These are phyloP conservation scores for Naja naja DNA, from an alignment of 2,113 vertebrate genomes.

Conservation along the genomic window DNA sequence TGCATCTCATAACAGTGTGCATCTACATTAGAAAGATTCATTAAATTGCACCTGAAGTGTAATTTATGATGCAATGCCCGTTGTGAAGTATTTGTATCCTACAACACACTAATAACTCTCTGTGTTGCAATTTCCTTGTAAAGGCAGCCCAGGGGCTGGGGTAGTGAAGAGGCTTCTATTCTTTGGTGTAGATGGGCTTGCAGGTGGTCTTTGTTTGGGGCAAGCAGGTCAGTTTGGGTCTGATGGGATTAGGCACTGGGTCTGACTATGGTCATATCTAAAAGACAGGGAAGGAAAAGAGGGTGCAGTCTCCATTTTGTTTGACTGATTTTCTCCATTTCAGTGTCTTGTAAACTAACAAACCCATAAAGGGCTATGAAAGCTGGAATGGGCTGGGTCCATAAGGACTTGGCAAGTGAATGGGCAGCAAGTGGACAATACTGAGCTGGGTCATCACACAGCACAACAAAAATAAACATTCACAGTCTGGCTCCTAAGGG, in stretches of 20 bases:
- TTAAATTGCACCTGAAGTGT: not conserved
- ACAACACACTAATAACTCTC: not conserved
- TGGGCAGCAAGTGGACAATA: not conserved
- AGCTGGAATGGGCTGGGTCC: not conserved
- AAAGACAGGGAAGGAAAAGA: not conserved
- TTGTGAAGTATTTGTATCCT: not conserved
- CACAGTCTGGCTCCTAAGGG: not conserved
- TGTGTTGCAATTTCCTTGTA: not conserved
- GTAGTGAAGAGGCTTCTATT: not conserved
- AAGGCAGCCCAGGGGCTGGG: not conserved
- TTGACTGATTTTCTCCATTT: not conserved
- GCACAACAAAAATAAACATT: not conserved
- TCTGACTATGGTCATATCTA: not conserved
- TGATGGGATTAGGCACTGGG: not conserved
- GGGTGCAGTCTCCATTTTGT: not conserved
- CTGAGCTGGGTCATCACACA: not conserved
- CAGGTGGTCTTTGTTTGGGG: not conserved
- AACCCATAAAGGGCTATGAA: not conserved
- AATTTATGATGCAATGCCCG: not conserved
- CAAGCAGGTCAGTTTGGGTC: not conserved
- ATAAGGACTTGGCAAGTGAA: not conserved
- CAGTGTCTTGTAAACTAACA: not conserved
- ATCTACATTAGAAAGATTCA: no score
- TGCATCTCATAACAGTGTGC: not conserved
- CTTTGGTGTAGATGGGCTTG: not conserved